Base-by-base conservation (phyloP, 23 tunicate genomes). In the Styela clava region DNA sequence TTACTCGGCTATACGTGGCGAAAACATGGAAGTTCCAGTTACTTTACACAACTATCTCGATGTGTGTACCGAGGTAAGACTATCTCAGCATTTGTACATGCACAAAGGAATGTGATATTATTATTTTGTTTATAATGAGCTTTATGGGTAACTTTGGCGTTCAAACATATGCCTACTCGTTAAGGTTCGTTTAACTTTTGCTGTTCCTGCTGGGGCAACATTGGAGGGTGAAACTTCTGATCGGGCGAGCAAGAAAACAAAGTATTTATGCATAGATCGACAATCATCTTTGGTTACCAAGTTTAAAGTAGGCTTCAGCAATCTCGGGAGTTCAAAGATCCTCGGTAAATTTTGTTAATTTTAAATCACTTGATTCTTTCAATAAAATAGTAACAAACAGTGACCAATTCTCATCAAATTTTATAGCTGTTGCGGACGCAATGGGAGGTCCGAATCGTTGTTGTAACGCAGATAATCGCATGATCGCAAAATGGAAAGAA, bases 31-130 rank as follows among this genome's bases (percentile, higher is more conserved):
- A 68, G 81, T 95, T 52, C 89, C 92, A 21, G 31, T 89, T 61
- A 95, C 99, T 1, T 80, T 79, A 18, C 95, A 95, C 86, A 95
- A 95, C 83, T 86, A 89, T 67, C 36, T 86, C 86, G 64, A 89
- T 34, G 51, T 44, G 3, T 93, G 98, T 35, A 72, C 79, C 20
- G 80, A 82, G 89, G 98, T 93, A 32, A 24, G 51, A 24, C 24
- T n/a, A n/a, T n/a, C n/a, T 78, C 23, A 21, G 64, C 22, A 23
- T 21, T 61, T 21, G 64, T 0, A 61, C n/a, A 23, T 61, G n/a
- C n/a, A 61, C 22, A 0, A 23, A 61, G 22, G 64, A 61, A 0
- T 21, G n/a, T 61, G 0, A 61, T 0, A 56, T 56, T 56, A 16
- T 18, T 56, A 56, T 56, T 56, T 20, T 56, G 20, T 56, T 18